Evolutionary conservation across 2,888 invertebrate genomes (phyloP), one percentile per base, ranked within the genome.

Genomic region (Mythimna vitellina): DNA sequence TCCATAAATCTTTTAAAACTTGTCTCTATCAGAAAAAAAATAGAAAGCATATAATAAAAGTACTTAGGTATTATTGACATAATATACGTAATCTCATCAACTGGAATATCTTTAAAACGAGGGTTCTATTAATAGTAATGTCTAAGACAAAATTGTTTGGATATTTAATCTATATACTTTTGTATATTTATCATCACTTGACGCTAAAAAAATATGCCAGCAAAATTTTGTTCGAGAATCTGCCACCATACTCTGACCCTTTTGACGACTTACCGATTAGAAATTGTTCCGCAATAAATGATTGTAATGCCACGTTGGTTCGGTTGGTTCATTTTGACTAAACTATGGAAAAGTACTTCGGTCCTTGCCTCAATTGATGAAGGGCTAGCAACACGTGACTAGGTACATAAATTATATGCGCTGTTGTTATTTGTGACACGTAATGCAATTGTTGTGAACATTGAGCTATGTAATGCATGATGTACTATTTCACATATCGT

Each of bases 321-420:
- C 8, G 32, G 32, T 35, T 35, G 32, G 20, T 17, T 29, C 8
- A 32, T 64, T 78, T 72, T 61, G 72, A 67, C 35, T 32, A 38
- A 70, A 70, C 29, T 38, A 65, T 67, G 72, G 66, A 73, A 66
- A 70, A 56, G 12, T 67, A 68, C 53, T 57, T 46, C 0, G 20
- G 69, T n/a, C 64, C 71, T 72, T 66, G 49, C 60, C 10, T 64
- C 68, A 14, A 54, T 67, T 29, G 57, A 67, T 65, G 66, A 80
- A 80, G 82, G 80, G 80, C 82, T 38, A 61, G 6, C 1, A 0
- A 65, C 53, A 70, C 79, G 81, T 79, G 79, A 76, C 72, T 54
- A 53, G 65, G 51, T 72, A 51, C 29, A 42, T 70, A 70, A 80
- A 65, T 69, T 42, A 3, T 54, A 60, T 60, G 38, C 53, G 20